These are phyloP conservation scores for Aphelocoma coerulescens DNA, from an alignment of 2,113 vertebrate species.

Conservation along the genomic window DNA sequence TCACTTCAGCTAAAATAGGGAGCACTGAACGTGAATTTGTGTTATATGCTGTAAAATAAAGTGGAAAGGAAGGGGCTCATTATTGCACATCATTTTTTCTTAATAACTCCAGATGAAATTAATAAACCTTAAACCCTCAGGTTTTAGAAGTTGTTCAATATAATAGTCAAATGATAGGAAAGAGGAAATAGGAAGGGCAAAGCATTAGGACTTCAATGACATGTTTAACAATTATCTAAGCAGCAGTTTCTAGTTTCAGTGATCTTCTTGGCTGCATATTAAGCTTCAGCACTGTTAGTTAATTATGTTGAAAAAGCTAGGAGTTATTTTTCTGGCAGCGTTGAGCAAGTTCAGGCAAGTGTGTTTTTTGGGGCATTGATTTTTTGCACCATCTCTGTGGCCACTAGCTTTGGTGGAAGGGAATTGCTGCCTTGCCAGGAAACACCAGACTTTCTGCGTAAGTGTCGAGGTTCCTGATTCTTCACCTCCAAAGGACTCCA, in stretches of 20 bases:
- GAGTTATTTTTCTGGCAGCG: not conserved
- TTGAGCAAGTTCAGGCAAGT: not conserved
- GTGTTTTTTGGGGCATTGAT: not conserved
- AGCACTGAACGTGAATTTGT: constrained; percentile 32
- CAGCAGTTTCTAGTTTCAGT: not conserved
- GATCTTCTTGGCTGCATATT: not conserved
- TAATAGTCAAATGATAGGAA: constrained; percentile 8
- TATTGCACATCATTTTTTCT: constrained; percentile 47
- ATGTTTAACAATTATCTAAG: not conserved
- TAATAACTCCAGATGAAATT: constrained; percentile 56
- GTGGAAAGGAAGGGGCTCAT: constrained; percentile 46
- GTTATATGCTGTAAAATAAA: constrained; percentile 54
- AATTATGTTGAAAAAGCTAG: not conserved
- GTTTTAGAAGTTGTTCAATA: constrained; percentile 27
- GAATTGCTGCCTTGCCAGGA: not conserved
- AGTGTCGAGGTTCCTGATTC: not conserved
- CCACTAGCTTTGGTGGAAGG: not conserved
- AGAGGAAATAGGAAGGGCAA: not conserved
- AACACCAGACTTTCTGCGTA: not conserved
- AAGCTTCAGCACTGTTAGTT: not conserved
- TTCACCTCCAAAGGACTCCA: not conserved
- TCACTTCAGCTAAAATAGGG: not conserved
- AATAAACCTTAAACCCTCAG: constrained; percentile 43
- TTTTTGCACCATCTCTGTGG: not conserved
- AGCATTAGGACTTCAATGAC: not conserved